Evolutionary conservation across 2,113 vertebrate species (phyloP).

Genomic region (Helogale parvula): DNA sequence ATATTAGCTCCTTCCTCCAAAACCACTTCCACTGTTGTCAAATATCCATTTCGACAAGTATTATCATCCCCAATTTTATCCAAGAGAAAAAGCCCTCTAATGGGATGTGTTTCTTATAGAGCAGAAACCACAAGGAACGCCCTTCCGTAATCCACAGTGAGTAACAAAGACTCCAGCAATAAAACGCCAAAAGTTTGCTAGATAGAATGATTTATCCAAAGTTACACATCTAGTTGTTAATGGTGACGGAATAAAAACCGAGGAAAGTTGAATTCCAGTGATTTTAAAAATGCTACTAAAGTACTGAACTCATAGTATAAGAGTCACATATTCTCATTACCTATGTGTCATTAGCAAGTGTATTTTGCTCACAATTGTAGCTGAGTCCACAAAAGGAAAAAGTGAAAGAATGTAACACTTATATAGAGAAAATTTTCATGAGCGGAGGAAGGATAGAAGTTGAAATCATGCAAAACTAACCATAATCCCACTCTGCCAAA

Average conservation of each 20-base stretch:
- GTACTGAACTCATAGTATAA: background rate
- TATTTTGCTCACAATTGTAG: background rate
- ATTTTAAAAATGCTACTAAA: constrained; percentile 14
- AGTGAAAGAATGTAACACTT: background rate
- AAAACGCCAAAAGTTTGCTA: background rate
- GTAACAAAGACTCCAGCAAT: background rate
- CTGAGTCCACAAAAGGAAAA: background rate
- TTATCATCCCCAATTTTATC: background rate
- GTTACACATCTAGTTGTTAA: background rate
- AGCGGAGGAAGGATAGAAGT: background rate
- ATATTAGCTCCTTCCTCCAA: background rate
- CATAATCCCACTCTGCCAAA: background rate
- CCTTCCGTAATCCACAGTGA: background rate
- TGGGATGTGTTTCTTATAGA: background rate
- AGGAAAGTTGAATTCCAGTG: background rate
- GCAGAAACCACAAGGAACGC: background rate
- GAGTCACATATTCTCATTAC: constrained; percentile 26
- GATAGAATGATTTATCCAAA: background rate
- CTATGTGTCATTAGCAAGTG: background rate
- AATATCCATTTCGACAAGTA: background rate
- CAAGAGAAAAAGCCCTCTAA: background rate
- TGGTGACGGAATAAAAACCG: background rate
- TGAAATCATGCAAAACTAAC: background rate
- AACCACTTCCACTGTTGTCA: background rate
- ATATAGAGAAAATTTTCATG: background rate